These are phyloP conservation scores for Lucilia cuprina DNA, from an alignment of 1,140 invertebrate species.

Conservation along the genomic window DNA sequence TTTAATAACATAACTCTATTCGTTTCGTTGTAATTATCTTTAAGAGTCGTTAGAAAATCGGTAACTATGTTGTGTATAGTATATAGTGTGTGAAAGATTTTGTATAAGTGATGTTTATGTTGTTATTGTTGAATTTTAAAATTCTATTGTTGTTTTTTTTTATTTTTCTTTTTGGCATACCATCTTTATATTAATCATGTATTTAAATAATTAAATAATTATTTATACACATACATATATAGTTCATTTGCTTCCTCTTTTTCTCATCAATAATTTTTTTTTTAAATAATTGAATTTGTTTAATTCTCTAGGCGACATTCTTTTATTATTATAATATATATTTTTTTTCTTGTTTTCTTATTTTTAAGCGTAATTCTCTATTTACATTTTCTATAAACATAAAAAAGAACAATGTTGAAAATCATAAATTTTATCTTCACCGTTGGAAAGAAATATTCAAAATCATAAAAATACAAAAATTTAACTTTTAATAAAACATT, in stretches of 20 bases:
- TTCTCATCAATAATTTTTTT: background rate
- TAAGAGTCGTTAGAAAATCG: background rate
- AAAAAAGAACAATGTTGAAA: background rate
- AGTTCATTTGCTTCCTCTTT: constrained; percentile 22
- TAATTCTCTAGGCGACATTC: background rate
- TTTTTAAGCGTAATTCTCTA: constrained; percentile 15
- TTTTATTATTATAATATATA: background rate
- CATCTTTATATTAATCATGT: background rate
- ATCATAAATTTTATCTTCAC: background rate
- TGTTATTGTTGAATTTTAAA: too few relatives aligned
- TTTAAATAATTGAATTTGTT: background rate
- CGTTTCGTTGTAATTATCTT: background rate
- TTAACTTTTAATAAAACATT: too few relatives aligned
- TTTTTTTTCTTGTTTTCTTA: constrained; percentile 4
- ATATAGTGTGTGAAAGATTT: background rate
- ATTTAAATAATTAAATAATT: background rate
- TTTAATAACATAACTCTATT: too few relatives aligned
- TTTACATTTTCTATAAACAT: background rate
- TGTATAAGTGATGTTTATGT: background rate
- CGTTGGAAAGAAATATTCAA: too few relatives aligned
- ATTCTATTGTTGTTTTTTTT: background rate
- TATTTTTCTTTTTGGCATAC: background rate
- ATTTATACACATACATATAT: constrained; percentile 30
- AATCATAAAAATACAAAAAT: too few relatives aligned
- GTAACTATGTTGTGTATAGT: too few relatives aligned